Conservation (phyloP, 2,113 vertebrate genomes). For the Tautogolabrus adspersus region DNA sequence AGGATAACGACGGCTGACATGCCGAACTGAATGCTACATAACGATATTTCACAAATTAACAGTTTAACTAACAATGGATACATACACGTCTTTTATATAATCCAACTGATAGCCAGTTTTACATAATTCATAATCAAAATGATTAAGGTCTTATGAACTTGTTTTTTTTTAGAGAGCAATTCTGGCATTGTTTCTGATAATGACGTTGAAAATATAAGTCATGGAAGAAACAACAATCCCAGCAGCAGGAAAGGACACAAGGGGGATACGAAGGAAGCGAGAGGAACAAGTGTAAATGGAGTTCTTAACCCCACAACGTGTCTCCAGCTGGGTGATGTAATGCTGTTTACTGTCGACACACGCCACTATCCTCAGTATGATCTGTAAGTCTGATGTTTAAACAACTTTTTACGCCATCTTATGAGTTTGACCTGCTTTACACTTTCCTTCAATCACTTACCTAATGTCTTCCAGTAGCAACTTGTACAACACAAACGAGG, state of each 20-base stretch:
- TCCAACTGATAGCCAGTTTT: too few species aligned
- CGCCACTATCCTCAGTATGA: constrained; percentile 90
- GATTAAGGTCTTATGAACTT: background rate
- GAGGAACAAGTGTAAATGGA: constrained; percentile 50
- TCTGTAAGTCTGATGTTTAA: constrained; percentile 78
- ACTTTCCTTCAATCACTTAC: background rate
- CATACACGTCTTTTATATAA: too few species aligned
- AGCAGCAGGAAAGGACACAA: constrained; percentile 30
- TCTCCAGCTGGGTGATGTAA: constrained; percentile 74
- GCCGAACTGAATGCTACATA: too few species aligned
- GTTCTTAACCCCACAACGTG: constrained; percentile 89
- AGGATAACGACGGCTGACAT: too few species aligned
- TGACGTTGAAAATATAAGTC: constrained; percentile 29
- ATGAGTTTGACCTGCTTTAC: background rate
- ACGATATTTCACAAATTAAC: too few species aligned
- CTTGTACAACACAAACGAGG: constrained; percentile 88
- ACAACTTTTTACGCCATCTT: background rate
- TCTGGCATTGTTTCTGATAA: constrained; percentile 3
- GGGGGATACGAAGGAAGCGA: constrained; percentile 29
- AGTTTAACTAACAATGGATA: too few species aligned
- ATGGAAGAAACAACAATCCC: constrained; percentile 26
- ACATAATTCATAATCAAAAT: background rate
- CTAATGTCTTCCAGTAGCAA: constrained; percentile 83
- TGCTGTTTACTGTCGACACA: constrained; percentile 86
- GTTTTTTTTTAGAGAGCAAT: constrained; percentile 34